Evolutionary conservation across 2,797 vertebrate genomes (phyloP), one percentile per base, ranked within the genome.

Genomic region (Kryptolebias ocellatus): DNA sequence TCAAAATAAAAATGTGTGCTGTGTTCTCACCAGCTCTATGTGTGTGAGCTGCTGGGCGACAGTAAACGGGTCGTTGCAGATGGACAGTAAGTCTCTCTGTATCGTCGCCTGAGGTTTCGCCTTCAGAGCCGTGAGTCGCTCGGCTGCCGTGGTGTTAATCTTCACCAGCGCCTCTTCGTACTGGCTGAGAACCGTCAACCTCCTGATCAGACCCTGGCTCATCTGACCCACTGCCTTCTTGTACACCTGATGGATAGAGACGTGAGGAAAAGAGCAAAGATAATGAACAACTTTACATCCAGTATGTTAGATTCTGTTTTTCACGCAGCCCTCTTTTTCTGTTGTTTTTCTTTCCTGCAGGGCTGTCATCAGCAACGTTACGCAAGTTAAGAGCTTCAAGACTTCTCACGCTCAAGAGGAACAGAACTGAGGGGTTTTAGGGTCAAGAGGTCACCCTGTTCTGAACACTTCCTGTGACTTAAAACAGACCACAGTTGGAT

Each of bases 21-120:
- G 27, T 2, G 29, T 2, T 28, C 91, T 95, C 86, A 98, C 97
- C 88, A 98, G 93, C 67, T 99, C 97, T 70, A 99, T 94, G 87
- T 97, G 96, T 0, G 97, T 98, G 88, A 99, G 94, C 86, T 99
- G 97, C 78, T 99, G 97, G 54, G 97, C 97, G 67, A 98, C 84
- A 0, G 94, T 93, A 46, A 96, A 98, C 1, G 97, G 95, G 87
- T 98, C 96, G 3, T 90, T 96, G 90, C 97, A 98, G 86, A 96
- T 87, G 8, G 94, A 94, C 81, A 96, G 89, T 85, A 97, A 87
- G 78, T 97, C 97, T 65, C 95, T 93, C 74, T 97, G 96, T 63
- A 95, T 90, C 64, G 95, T 89, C 65, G 95, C 95, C 88, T 96
- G 96, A 0, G 95, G 96, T 76, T 97, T 98, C 37, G 93, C 93